Base-by-base conservation (phyloP, 2,888 invertebrate genomes). In the Sinotaia quadrata region DNA sequence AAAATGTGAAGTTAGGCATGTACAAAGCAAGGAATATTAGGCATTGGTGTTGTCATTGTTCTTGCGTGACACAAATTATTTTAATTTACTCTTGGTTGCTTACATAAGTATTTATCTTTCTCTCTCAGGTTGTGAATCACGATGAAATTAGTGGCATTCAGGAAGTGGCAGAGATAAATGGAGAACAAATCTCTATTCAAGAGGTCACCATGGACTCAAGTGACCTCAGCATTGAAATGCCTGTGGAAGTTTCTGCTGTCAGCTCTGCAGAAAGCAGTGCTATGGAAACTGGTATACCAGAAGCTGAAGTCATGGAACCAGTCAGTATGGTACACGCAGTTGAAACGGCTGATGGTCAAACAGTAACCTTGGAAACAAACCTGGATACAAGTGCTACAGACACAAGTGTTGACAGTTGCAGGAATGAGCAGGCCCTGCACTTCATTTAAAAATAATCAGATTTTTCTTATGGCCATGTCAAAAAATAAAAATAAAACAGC, bases 101-200 rank as follows among this genome's bases (percentile, higher is more conserved):
- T n/a, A n/a, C n/a, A n/a, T n/a, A n/a, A n/a, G n/a, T n/a, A n/a
- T 8, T 47, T 21, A 47, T 82, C 18, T 77, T 82, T 4, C 80
- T 82, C 60, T 61, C 81, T 1, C 82, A 84, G 76, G 81, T 84
- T 21, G 79, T 81, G 2, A 80, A 81, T 58, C 80, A 78, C 31
- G 77, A 77, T 18, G 75, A 75, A 4, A 78, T 75, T 33, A 72
- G 67, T 8, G 56, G 65, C n/a, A 59, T 74, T 0, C 71, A 77
- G 44, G 78, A 78, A 34, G 73, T 74, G 33, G 68, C 70, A 44
- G 71, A 74, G 8, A 51, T 68, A 4, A 63, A 52, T 24, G 62
- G 62, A 1, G 52, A 54, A 18, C 54, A 54, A 3, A 31, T 44
- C 31, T n/a, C 56, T 37, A 27, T 65, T 4, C 63, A 65, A 31